Evolutionary conservation across 2,888 invertebrate species (phyloP), one percentile per base, ranked within the genome.

Genomic region (Archaeoteleia sp.): DNA sequence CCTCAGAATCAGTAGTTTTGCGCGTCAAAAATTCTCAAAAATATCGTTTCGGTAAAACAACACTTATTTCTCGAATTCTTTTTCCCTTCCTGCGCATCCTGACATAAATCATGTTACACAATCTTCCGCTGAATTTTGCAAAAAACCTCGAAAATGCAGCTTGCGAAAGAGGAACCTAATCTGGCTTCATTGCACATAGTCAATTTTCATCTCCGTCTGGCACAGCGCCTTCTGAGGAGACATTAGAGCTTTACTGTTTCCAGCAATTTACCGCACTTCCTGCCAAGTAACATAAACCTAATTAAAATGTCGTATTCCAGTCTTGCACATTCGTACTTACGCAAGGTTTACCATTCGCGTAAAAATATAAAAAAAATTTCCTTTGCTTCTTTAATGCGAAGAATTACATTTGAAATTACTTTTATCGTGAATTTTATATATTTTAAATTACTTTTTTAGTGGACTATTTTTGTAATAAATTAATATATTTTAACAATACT

Each of bases 121-220:
- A 53, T 51, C 34, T 35, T 40, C 9, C 35, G 10, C 14, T 35
- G 32, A 53, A 46, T 46, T 39, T 46, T 9, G 23, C 34, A 48
- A 48, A 48, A n/a, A 40, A 48, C 32, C 40, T 27, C 35, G 34
- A 48, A 58, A 49, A 49, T 58, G 42, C 34, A 58, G 49, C 58
- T 49, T 35, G 29, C 14, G 39, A 37, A 43, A 23, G 13, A 13
- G 37, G 30, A 34, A n/a, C 20, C 46, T 29, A 46, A 57, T 46
- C 30, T 46, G 14, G 32, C 25, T 8, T 30, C 39, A 23, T 46
- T 39, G 30, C 57, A 25, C 32, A 34, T 34, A 34, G 40, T 42
- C 48, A 58, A 58, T 48, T 58, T 40, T 46, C 32, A 48, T 48
- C 25, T 25, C 40, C 13, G 57, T 23, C 57, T 48, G 39, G 48